phyloP scores from a whole-genome alignment of 2,797 vertebrate species.

The Amniataba percoides region DNA sequence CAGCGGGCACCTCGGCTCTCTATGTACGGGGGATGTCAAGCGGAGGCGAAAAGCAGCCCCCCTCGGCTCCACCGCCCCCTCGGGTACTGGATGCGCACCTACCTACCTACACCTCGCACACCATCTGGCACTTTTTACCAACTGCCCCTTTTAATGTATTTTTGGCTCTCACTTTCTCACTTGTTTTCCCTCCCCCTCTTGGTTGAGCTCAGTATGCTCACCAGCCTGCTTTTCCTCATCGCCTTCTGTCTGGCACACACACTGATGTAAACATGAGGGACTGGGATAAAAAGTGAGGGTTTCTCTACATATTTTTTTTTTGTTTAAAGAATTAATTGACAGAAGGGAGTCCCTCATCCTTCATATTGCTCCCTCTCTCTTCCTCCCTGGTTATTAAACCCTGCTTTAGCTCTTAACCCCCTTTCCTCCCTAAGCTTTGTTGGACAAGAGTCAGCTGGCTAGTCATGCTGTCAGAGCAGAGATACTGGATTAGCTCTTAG shows the following conservation, averaged over 20 bases:
- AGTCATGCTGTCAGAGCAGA: conserved; percentile 53
- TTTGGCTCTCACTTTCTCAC: conserved; percentile 58
- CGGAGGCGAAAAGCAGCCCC: conserved; percentile 97
- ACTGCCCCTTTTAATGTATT: conserved; percentile 58
- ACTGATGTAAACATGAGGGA: conserved; percentile 26
- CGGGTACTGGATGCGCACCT: conserved; percentile 87
- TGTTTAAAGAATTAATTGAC: conserved; percentile 24
- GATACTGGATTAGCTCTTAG: conserved; percentile 69
- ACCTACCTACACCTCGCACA: conserved; percentile 59
- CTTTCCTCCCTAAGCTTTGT: conserved; percentile 58
- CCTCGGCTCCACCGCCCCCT: conserved; percentile 87
- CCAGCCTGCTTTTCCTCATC: conserved; percentile 44
- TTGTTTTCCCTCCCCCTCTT: conserved; percentile 36
- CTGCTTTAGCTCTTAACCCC: conserved; percentile 53
- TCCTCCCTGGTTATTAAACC: conserved; percentile 42
- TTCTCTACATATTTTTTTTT: conserved; percentile 19
- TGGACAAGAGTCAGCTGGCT: conserved; percentile 69
- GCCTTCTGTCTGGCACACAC: conserved; percentile 41
- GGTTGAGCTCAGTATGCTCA: conserved; percentile 48
- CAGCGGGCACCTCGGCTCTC: conserved; percentile 96
- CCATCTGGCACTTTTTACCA: conserved; percentile 72
- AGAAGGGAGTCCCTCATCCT: conserved; percentile 22
- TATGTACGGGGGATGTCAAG: conserved; percentile 98
- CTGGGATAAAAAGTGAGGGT: conserved; percentile 11
- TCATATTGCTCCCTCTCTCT: conserved; percentile 12